Evolutionary conservation across 2,113 vertebrate species (phyloP).

Genomic region (Probosciger aterrimus): DNA sequence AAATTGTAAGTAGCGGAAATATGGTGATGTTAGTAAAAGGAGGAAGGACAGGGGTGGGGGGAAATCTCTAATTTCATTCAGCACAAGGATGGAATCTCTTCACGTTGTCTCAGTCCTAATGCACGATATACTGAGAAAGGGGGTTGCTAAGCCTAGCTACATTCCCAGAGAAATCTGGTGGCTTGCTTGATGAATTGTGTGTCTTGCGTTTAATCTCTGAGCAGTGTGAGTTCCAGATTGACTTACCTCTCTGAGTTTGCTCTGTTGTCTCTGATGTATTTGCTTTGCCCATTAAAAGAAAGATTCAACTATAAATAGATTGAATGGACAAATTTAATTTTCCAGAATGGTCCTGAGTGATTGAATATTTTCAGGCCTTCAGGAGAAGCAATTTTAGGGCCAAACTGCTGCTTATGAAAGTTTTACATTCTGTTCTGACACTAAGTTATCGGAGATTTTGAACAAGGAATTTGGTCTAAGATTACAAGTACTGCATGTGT

Average conservation of each 20-base stretch:
- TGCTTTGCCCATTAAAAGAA: not conserved
- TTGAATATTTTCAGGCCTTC: not conserved
- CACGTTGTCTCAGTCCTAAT: not conserved
- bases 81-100: not conserved
- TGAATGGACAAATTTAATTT: not conserved
- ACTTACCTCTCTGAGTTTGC: not conserved
- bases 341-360: not conserved
- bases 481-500: not conserved
- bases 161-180: not conserved
- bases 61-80: not conserved
- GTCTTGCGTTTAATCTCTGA: not conserved
- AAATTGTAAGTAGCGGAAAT: not conserved
- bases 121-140: not conserved
- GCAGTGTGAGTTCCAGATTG: not conserved
- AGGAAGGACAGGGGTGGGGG: fast-evolving
- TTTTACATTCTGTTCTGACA: not conserved
- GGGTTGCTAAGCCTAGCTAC: not conserved
- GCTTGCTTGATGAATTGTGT: not conserved
- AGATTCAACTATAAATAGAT: not conserved
- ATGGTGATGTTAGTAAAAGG: not conserved
- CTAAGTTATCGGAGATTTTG: not conserved
- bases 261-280: not conserved
- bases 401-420: not conserved
- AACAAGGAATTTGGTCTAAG: not conserved
- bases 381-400: not conserved